Evolutionary conservation across 2,113 vertebrate genomes (phyloP), one percentile per base, ranked within the genome.

Genomic region (Chinchilla lanigera): DNA sequence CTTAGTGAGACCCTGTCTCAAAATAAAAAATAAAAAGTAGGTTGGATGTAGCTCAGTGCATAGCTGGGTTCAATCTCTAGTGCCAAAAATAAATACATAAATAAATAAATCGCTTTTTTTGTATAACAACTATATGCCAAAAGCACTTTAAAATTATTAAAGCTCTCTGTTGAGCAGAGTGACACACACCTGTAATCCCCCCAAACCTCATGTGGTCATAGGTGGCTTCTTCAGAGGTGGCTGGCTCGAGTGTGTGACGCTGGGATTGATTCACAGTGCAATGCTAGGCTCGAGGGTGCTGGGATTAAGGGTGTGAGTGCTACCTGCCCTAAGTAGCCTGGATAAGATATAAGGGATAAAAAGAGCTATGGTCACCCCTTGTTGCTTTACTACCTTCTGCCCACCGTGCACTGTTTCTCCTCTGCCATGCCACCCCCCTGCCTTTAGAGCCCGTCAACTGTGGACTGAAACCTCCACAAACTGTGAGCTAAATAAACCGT

Each of bases 61-160:
- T 14, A 75, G 24, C 24, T 75, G 71, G 71, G 24, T 75, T 75
- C 24, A 44, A 75, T 75, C 12, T 75, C 71, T 28, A 75, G 41
- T 14, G 41, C 41, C 71, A 26, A 44, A 44, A 44, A 26, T 44
- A 44, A 26, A 73, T 73, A 26, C n/a, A 26, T 44, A 44, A 28
- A 12, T 28, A 77, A 47, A 30, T 28, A 47, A 47, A 75, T 75
- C 71, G 28, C 20, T 75, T 41, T 89, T 28, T 95, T 95, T 86
- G 47, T 24, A 35, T 81, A 90, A 58, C 22, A 93, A 38, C 50
- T n/a, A 6, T 75, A 82, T 82, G 65, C 24, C 58, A 77, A 47
- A 92, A 93, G 81, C 5, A 7, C 9, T 83, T 84, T 14, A 30
- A 67, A 90, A 83, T 60, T 90, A 77, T 52, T 92, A 83, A 92